Base-by-base conservation (phyloP, 2,888 invertebrate genomes). In the Drepanosiphum platanoidis region DNA sequence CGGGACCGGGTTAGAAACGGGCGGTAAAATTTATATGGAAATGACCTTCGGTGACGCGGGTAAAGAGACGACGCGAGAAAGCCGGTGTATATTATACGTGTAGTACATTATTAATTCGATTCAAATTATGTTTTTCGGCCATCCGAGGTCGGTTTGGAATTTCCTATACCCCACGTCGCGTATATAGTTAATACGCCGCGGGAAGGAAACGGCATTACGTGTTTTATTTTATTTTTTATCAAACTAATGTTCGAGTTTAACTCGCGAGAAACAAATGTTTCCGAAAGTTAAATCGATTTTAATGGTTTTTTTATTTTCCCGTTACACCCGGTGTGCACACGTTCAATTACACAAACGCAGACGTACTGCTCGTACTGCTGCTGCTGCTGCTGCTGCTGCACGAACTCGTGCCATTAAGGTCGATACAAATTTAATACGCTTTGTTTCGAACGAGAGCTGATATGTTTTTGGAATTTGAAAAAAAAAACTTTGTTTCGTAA, bases 91-190 rank as follows among this genome's bases (percentile, higher is more conserved):
- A n/a, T n/a, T n/a, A 42, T 58, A 36, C 61, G 75, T 77, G 75
- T 61, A 61, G 34, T 58, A 75, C 58, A 75, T 75, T 77, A 61
- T 77, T 77, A 77, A 77, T 77, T 61, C 36, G 58, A 58, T 58
- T 75, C 7, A 27, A 58, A 75, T 75, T 36, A 75, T 58, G 75
- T 75, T 75, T 75, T 75, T 75, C 27, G 36, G 34, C 27, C 8
- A 4, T 34, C n/a, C 27, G 46, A 15, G 34, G 36, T 32, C 1
- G 11, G 46, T 22, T n/a, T n/a, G n/a, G 72, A 46, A 74, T 46
- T 74, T 70, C 9, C n/a, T n/a, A 61, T 27, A 52, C 52, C 22
- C 52, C 1, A 5, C 7, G 22, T 52, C 3, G 15, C 22, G 4
- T 52, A 22, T 46, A 4, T 1, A 52, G 18, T 0, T 5, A 39